Conservation (phyloP, 2,113 vertebrate species). For the Otocyon megalotis region DNA sequence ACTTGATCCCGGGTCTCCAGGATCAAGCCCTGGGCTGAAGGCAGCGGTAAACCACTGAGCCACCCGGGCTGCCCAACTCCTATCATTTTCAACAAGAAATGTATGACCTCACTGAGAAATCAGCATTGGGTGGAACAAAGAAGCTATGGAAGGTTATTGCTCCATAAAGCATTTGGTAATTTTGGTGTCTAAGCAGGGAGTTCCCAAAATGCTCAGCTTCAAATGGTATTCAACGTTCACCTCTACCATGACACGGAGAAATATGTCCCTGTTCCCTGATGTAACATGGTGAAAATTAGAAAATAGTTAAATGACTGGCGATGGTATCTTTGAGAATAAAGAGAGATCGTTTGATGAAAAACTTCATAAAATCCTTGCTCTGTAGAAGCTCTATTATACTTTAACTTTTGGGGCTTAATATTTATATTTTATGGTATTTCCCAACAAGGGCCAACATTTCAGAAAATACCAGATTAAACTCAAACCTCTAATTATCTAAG, state of each 20-base stretch:
- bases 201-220: neutral
- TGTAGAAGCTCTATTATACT: neutral
- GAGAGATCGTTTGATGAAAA: neutral
- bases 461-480: slow-evolving; percentile 45
- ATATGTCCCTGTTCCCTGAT: neutral
- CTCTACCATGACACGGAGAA: neutral
- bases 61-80: no score
- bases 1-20: no score
- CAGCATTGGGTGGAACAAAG: neutral
- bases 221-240: neutral
- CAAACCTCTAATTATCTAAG: slow-evolving; percentile 3
- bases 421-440: slow-evolving; percentile 16
- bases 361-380: slow-evolving; percentile 4
- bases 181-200: neutral
- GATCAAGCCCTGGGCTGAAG: no score
- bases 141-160: neutral
- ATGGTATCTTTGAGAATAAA: neutral
- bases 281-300: neutral
- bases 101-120: neutral
- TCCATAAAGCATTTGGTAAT: neutral
- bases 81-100: neutral
- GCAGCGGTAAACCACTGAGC: no score
- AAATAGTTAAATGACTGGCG: neutral
- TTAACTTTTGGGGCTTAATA: slow-evolving; percentile 1
- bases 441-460: slow-evolving; percentile 33